These are phyloP conservation scores for Cephalophus harveyi DNA, from an alignment of 2,113 vertebrate species.

Conservation along the genomic window DNA sequence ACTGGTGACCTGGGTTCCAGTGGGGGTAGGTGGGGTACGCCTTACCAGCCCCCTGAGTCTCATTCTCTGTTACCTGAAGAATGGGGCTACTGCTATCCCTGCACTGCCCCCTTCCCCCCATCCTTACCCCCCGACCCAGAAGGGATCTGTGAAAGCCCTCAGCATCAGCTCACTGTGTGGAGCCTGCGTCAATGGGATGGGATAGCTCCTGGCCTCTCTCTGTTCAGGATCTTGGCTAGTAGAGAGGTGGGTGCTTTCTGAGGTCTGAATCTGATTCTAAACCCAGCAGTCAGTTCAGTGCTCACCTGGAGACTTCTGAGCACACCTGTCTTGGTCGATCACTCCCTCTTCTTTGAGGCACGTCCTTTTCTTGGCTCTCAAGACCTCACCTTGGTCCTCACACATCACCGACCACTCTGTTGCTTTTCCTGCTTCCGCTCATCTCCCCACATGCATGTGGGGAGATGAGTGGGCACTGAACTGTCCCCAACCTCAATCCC, in stretches of 20 bases:
- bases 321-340: not conserved
- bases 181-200: not conserved
- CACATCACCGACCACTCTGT: not conserved
- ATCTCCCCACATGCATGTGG: not conserved
- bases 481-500: not conserved
- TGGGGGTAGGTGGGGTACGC: no score
- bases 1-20: not conserved
- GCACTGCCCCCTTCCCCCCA: not conserved
- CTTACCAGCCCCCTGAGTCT: not conserved
- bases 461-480: no score
- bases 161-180: not conserved
- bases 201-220: not conserved
- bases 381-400: not conserved
- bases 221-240: not conserved
- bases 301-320: not conserved
- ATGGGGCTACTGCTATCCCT: not conserved
- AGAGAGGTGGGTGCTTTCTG: not conserved
- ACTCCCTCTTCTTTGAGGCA: not conserved
- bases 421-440: not conserved
- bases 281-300: not conserved
- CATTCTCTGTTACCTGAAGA: not conserved
- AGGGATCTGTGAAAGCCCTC: not conserved
- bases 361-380: not conserved
- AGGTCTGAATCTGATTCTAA: not conserved
- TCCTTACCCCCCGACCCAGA: not conserved